Base-by-base conservation (phyloP, 1,140 invertebrate genomes). In the Colletes gigas region DNA sequence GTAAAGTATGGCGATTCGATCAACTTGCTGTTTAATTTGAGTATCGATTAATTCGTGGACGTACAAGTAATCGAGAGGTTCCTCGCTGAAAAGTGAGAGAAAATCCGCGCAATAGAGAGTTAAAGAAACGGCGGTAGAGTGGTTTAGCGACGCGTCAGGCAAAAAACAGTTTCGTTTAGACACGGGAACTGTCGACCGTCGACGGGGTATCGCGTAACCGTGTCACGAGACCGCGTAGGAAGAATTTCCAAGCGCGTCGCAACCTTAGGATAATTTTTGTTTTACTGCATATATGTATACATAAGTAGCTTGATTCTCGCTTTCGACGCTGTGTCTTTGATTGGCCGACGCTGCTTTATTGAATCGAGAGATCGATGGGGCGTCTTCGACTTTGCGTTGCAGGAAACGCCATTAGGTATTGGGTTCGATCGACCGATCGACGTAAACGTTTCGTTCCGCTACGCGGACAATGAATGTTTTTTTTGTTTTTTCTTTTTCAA, bases 371-470 rank as follows among this genome's bases (percentile, higher is more conserved):
- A 1, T 57, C 63, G 19, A n/a, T 9, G 15, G 14, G 55, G 14
- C 50, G 52, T 65, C 39, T 15, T 74, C n/a, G n/a, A 67, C 76
- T 78, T 84, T 47, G 80, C 68, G 68, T 82, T 86, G 60, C 74
- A 63, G 65, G 69, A 74, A 83, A 85, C 68, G 62, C 75, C 75
- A 86, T 79, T 79, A 75, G 78, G 66, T 80, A 75, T 80, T 80
- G 80, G 81, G 71, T 73, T 30, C 65, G 63, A 47, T 30, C 39
- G 52, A 55, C 9, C 52, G 39, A 76, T 8, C 62, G 39, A 59
- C 17, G 17, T 7, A 15, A 70, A 10, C 21, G 50, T 9, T 69
- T 55, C 21, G 68, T 30, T 39, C 52, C 21, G n/a, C 41, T 57
- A 39, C 21, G 57, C 50, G 41, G 17, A 66, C 15, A 3, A 15